Conservation (phyloP, 2,797 vertebrate genomes). For the Sebastes vulpes region DNA sequence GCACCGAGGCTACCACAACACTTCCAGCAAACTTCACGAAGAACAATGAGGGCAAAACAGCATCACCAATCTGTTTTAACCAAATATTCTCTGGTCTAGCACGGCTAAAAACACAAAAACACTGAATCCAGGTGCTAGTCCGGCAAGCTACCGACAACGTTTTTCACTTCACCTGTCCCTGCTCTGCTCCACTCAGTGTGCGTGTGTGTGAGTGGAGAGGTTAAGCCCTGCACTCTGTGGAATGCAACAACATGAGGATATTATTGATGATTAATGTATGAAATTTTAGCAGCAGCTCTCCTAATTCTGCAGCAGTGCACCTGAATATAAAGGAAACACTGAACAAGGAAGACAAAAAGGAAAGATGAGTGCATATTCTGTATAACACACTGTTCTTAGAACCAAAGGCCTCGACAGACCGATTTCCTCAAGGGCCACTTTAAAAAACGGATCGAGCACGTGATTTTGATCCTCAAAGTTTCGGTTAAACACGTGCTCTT, state of each 20-base stretch:
- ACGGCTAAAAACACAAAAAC: background rate
- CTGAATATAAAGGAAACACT: background rate
- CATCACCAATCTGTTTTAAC: background rate
- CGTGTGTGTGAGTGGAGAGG: background rate
- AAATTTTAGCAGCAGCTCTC: background rate
- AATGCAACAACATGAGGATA: too few species aligned
- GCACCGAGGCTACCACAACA: background rate
- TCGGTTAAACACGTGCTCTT: constrained; percentile 21
- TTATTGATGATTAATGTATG: background rate
- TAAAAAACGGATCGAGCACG: constrained; percentile 5
- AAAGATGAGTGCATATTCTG: background rate
- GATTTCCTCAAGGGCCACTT: constrained; percentile 22
- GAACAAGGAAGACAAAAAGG: background rate
- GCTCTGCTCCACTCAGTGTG: background rate
- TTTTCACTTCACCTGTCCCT: background rate
- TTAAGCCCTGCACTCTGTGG: rapidly evolving
- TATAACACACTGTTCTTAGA: background rate
- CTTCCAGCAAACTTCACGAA: background rate
- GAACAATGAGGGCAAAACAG: background rate
- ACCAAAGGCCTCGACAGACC: background rate
- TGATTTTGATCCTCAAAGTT: constrained; percentile 33
- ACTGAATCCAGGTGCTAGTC: background rate
- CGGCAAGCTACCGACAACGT: background rate
- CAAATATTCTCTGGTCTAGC: background rate
- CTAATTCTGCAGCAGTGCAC: background rate